Base-by-base conservation (phyloP, 2,888 invertebrate genomes). In the Ornithoptera priamus region DNA sequence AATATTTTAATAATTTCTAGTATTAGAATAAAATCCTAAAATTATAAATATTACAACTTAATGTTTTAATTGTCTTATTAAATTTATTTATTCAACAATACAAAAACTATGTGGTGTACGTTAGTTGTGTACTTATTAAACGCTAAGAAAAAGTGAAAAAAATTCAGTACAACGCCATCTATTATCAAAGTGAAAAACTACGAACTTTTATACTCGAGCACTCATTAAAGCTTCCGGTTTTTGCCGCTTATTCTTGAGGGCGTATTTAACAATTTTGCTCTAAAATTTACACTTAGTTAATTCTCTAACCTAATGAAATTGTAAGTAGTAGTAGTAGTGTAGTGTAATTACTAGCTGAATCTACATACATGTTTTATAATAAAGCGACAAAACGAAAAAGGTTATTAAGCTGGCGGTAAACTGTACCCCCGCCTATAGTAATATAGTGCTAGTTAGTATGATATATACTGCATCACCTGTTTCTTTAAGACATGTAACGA, bases 131-230 rank as follows among this genome's bases (percentile, higher is more conserved):
- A n/a, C n/a, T 6, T 6, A 53, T n/a, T n/a, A n/a, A 0, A 18
- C 53, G 5, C 17, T 50, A 50, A 5, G 0, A 18, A 53, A 53
- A 50, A 50, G 50, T 58, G 22, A n/a, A 58, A 58, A 58, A 58
- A 61, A 39, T 71, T 73, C 62, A 67, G 24, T 73, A 78, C 70
- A 83, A 69, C 75, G 90, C 88, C 90, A 86, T 85, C 91, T 91
- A 73, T 68, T 73, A 12, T 30, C 75, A 75, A 71, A 60, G 18
- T 56, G 15, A 18, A 36, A 80, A 85, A 90, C 87, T 82, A 77
- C 72, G 67, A 73, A 81, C 79, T 80, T 82, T 81, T 79, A 73
- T 76, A 73, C 72, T 72, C 72, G 80, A 83, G 80, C 79, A 82
- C 72, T 62, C 72, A 69, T 63, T 8, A 39, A 72, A 81, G 80